These are phyloP conservation scores for Albula glossodonta DNA, from an alignment of 2,113 vertebrate species.

Conservation along the genomic window DNA sequence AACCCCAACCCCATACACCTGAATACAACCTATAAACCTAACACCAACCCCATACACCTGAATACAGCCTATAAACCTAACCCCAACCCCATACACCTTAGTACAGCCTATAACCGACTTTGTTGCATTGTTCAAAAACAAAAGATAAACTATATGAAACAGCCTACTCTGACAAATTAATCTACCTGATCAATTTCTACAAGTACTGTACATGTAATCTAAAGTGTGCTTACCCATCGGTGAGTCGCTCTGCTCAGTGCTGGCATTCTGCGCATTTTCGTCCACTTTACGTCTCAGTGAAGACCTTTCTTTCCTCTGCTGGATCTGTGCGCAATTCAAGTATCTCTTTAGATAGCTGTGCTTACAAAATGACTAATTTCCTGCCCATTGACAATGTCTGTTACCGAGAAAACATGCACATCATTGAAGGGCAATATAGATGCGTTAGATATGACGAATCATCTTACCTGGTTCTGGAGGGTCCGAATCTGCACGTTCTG, in stretches of 20 bases:
- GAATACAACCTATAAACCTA: not conserved
- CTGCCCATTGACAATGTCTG: too few relatives aligned
- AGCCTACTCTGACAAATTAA: too few relatives aligned
- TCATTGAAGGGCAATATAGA: not conserved
- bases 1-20: not conserved
- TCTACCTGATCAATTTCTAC: too few relatives aligned
- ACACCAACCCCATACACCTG: not conserved
- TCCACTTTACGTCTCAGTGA: slow-evolving; percentile 37
- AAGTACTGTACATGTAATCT: not conserved
- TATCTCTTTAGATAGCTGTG: too few relatives aligned
- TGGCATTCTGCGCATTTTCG: slow-evolving; percentile 29
- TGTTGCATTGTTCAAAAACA: too few relatives aligned
- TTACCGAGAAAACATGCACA: not conserved
- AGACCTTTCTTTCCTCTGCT: slow-evolving; percentile 50
- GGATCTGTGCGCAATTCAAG: slow-evolving; percentile 48
- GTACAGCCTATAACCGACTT: not conserved
- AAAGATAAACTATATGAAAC: not conserved
- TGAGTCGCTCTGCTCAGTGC: slow-evolving; percentile 60
- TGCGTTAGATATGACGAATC: too few relatives aligned
- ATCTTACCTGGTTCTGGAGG: slow-evolving; percentile 70
- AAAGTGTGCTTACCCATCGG: slow-evolving; percentile 60
- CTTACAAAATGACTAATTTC: too few relatives aligned
- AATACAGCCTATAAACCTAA: too few relatives aligned
- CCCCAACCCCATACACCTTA: not conserved
- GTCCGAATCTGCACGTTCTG: slow-evolving; percentile 85